Evolutionary conservation across 2,113 vertebrate species (phyloP), one percentile per base, ranked within the genome.

Genomic region (Gnathonemus longibarbis): DNA sequence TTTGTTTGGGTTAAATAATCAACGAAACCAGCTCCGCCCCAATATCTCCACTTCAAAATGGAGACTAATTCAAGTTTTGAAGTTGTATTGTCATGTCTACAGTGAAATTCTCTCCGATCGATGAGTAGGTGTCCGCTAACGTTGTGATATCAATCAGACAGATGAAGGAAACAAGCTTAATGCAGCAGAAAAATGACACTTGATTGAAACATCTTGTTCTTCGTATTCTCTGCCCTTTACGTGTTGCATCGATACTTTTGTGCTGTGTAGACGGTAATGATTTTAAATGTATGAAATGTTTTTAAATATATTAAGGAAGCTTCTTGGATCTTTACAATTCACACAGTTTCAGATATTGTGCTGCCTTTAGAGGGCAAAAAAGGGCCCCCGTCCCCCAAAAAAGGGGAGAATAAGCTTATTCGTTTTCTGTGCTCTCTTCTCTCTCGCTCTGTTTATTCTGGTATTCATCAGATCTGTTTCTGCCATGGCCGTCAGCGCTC

Each of bases 361-460:
- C 10, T 21, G 31, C 45, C 74, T 70, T 58, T 21, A 48, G 35
- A 56, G 50, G 31, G 77, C 74, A 80, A 15, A 13, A 49, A 31
- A 15, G n/a, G 3, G 10, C 48, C 84, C 48, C 19, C 24, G 0
- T 9, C 24, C 31, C 50, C 2, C 1, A 49, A 88, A 74, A 27
- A 17, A 27, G 35, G 15, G 39, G 19, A 50, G 45, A 92, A 92
- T 95, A 92, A 92, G 35, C 15, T 84, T 9, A 95, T 95, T 94
- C 93, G 94, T 95, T 94, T 94, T 95, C 93, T 91, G 94, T 92
- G 93, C 93, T 94, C 93, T 95, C 94, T 93, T 92, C 93, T 94
- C 94, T 94, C 93, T 93, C 90, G 88, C 93, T 84, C 93, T 95
- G 94, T 95, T 95, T 93, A 92, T 95, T 95, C 93, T 95, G 93